phyloP scores from a whole-genome alignment of 2,797 vertebrate species.

The Alfaro cultratus region DNA sequence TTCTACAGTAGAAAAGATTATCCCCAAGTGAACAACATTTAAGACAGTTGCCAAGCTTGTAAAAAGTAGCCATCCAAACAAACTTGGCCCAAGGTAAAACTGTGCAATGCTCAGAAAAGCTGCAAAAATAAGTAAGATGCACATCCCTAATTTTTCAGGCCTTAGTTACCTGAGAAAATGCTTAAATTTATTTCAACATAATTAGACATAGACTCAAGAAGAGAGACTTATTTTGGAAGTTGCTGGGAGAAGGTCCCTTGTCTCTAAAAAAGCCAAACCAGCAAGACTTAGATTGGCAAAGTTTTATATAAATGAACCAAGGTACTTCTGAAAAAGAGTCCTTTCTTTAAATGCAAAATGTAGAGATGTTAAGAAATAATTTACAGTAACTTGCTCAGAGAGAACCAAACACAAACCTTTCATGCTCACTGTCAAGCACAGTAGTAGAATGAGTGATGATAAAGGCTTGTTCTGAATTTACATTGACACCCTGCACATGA shows the following conservation, averaged over 20 bases:
- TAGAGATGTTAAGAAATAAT: neutral
- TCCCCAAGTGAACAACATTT: neutral
- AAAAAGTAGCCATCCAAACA: neutral
- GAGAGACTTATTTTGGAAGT: neutral
- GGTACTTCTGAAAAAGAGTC: neutral
- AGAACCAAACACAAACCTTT: neutral
- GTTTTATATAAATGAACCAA: neutral
- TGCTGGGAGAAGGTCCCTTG: neutral
- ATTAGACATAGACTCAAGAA: neutral
- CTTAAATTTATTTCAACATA: neutral
- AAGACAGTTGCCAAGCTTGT: neutral
- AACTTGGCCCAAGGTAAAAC: neutral
- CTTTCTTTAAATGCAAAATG: neutral
- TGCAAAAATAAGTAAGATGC: neutral
- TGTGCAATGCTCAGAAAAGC: neutral
- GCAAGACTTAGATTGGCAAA: neutral
- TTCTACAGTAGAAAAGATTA: neutral
- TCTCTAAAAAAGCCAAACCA: neutral
- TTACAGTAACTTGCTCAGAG: neutral
- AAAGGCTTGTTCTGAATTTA: neutral
- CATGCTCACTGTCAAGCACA: neutral
- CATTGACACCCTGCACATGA: neutral
- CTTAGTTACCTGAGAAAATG: neutral
- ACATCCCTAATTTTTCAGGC: neutral
- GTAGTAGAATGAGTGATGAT: neutral